Evolutionary conservation across 92 coral and sea anemone species (phyloP), one percentile per base, ranked within the genome.

Genomic region (Paramuricea clavata): DNA sequence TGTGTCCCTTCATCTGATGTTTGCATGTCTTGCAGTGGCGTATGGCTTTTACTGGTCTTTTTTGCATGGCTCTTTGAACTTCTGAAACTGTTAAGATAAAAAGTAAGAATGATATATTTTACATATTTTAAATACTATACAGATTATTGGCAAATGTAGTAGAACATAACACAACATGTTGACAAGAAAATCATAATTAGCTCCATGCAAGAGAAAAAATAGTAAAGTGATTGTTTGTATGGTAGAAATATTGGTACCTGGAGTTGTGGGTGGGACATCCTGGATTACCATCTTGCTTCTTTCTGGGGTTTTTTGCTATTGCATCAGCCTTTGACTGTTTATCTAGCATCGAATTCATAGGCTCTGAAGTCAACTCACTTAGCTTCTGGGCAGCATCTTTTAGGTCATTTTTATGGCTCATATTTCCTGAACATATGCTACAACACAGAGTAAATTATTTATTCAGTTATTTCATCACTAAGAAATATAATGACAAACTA

Each of bases 281-380:
- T 79, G 65, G 33, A 70, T 85, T 2, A 35, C 59, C 81, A 67
- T 87, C 49, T 56, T 81, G 43, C 77, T 87, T 81, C 90, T 81
- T 25, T 34, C 44, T 69, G n/a, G n/a, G n/a, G n/a, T 68, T 81
- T 23, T 86, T 86, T 32, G 32, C 62, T 15, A 86, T 34, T 60
- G 90, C 87, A 25, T 80, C 90, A 34, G 78, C 85, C 64, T 47
- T 81, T 74, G 87, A 34, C 78, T 86, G 85, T 65, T 80, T 86
- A 61, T 87, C 65, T 30, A 87, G 74, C 78, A 87, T 81, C 21
- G 81, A 42, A 62, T 87, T 87, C 90, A 81, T 81, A 25, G 87
- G 90, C 10, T 47, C 42, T 42, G 87, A 81, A 15, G 87, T 69
- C 56, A 81, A 28, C 49, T 87, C 57, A 47, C 81, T 80, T n/a